phyloP scores from a whole-genome alignment of 2,888 invertebrate species.

The Mimas tiliae region DNA sequence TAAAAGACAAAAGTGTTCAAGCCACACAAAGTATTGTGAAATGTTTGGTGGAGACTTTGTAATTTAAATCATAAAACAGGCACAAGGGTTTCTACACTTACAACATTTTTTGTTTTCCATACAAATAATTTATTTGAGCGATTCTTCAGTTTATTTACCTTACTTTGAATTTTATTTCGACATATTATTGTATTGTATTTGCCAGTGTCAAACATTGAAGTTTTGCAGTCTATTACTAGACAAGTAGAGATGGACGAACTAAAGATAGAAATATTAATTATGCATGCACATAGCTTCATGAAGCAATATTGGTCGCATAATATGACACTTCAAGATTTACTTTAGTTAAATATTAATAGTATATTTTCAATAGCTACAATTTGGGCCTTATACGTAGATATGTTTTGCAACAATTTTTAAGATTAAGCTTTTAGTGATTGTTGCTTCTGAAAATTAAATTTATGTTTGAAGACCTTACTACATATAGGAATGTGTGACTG shows the following conservation, averaged over 20 bases:
- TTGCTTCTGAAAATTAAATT: background rate
- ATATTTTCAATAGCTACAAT: constrained; percentile 30
- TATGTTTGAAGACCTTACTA: constrained; percentile 9
- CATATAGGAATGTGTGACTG: constrained; percentile 16
- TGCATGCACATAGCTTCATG: constrained; percentile 42
- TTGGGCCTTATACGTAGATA: constrained; percentile 17
- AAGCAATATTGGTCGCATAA: constrained; percentile 23
- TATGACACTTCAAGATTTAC: constrained; percentile 2
- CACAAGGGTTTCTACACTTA: constrained; percentile 28
- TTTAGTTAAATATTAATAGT: constrained; percentile 26
- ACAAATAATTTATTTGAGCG: constrained; percentile 9
- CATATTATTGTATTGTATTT: constrained; percentile 5
- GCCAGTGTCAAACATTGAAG: background rate
- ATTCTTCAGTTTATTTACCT: background rate
- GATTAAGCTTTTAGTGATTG: constrained; percentile 10
- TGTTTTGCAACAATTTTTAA: background rate
- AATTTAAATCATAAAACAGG: constrained; percentile 54
- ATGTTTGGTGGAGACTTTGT: constrained; percentile 64
- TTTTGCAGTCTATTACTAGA: constrained; percentile 2
- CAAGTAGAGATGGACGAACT: constrained; percentile 41
- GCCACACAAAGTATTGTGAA: constrained; percentile 67
- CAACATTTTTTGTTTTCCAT: background rate
- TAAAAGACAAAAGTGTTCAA: constrained; percentile 64
- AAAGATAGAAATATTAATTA: constrained; percentile 38
- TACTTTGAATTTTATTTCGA: constrained; percentile 5